Conservation (phyloP, 2,888 invertebrate species). For the Tribolium freemani region DNA sequence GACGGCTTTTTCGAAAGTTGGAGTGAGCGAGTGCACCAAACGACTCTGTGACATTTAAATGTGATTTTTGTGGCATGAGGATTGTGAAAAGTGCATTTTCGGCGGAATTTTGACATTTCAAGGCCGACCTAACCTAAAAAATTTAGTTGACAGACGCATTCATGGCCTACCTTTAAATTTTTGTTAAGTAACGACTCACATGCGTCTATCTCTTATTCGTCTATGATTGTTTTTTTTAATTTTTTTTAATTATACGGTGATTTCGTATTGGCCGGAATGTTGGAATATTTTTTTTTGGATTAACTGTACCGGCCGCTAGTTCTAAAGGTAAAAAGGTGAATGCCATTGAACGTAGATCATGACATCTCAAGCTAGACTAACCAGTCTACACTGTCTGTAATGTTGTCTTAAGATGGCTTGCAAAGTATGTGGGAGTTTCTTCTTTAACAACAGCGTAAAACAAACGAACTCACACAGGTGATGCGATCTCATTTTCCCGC, state of each 20-base stretch:
- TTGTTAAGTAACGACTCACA: not conserved
- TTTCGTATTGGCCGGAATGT: not conserved
- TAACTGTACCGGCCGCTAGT: constrained; percentile 50
- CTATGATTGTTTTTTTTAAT: not conserved
- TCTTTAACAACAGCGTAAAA: constrained; percentile 22
- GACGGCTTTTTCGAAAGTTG: constrained; percentile 1
- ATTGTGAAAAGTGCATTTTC: constrained; percentile 16
- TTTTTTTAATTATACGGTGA: not conserved
- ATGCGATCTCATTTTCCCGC: constrained; percentile 14
- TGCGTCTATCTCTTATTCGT: not conserved
- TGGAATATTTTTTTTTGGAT: constrained; percentile 29
- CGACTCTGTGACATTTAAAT: constrained; percentile 16
- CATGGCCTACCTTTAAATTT: constrained; percentile 1
- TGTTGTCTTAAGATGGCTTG: constrained; percentile 2
- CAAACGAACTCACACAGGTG: constrained; percentile 2
- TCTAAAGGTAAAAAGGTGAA: constrained; percentile 53
- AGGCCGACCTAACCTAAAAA: constrained; percentile 32
- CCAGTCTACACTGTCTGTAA: constrained; percentile 38
- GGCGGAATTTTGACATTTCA: constrained; percentile 12
- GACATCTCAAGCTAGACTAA: constrained; percentile 52
- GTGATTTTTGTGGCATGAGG: constrained; percentile 3
- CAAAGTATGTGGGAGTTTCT: constrained; percentile 40
- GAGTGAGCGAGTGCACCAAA: not conserved
- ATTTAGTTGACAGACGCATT: constrained; percentile 9
- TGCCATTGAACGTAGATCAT: constrained; percentile 53